Evolutionary conservation across 2,797 vertebrate species (phyloP).

Genomic region (Selene dorsalis): DNA sequence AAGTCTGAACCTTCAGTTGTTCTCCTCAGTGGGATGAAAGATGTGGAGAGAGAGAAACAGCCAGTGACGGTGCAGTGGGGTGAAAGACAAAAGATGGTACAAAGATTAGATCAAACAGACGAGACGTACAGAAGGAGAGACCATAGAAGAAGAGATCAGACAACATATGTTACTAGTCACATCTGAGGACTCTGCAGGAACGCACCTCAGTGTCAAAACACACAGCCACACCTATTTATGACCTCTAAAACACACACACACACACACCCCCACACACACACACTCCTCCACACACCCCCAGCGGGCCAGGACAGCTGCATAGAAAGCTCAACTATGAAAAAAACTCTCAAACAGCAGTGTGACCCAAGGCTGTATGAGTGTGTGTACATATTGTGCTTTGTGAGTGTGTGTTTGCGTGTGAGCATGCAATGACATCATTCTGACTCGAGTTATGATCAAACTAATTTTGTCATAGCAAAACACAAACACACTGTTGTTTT

Average conservation of each 20-base stretch:
- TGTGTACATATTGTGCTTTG: slow-evolving; percentile 15
- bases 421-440: slow-evolving; percentile 64
- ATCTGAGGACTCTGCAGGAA: slow-evolving; percentile 48
- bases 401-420: slow-evolving; percentile 27
- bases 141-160: slow-evolving; percentile 56
- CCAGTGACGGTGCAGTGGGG: slow-evolving; percentile 34
- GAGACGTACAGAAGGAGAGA: slow-evolving; percentile 32
- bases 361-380: slow-evolving; percentile 62
- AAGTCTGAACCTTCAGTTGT: slow-evolving; percentile 28
- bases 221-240: slow-evolving; percentile 30
- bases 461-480: slow-evolving; percentile 40
- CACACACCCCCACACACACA: slow-evolving; percentile 27
- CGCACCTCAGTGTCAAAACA: slow-evolving; percentile 28
- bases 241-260: slow-evolving; percentile 41
- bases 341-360: slow-evolving; percentile 64
- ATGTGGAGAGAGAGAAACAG: slow-evolving; percentile 34
- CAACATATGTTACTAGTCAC: slow-evolving; percentile 53
- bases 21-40: slow-evolving; percentile 29
- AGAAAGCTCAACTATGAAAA: slow-evolving; percentile 61
- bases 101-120: slow-evolving; percentile 64
- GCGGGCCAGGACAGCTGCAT: slow-evolving; percentile 67
- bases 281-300: slow-evolving; percentile 38
- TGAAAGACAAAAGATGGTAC: slow-evolving; percentile 57
- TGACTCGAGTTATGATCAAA: slow-evolving; percentile 60
- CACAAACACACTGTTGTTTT: slow-evolving; percentile 42